Percentiles rank a stretch among this genome's conserved stretches.
Evolutionary conservation across 2,888 invertebrate species (phyloP).

Genomic region (Lasioglossum figueresi): DNA sequence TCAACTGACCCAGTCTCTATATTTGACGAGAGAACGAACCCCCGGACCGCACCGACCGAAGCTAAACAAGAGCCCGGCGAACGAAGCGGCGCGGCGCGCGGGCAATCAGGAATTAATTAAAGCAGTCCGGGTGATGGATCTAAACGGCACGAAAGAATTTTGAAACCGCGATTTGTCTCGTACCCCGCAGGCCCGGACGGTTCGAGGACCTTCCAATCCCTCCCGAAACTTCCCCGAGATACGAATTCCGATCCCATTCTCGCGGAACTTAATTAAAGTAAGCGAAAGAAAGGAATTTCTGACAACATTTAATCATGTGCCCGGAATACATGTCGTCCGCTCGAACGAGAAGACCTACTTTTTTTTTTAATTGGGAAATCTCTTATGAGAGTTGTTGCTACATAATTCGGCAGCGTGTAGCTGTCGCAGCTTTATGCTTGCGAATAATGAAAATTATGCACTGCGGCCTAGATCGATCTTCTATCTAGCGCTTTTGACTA

Average conservation of each 20-base stretch:
- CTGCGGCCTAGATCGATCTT: too few relatives aligned
- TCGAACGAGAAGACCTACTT: neutral
- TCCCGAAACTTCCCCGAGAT: neutral
- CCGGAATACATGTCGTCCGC: neutral
- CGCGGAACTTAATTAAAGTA: slow-evolving; percentile 55
- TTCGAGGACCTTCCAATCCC: neutral
- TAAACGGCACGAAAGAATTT: slow-evolving; percentile 34
- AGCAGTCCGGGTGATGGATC: neutral
- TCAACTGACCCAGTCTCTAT: slow-evolving; percentile 8
- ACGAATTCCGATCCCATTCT: slow-evolving; percentile 38
- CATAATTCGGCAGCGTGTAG: too few relatives aligned
- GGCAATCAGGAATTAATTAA: slow-evolving; percentile 34
- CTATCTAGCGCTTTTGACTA: too few relatives aligned
- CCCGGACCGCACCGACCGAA: neutral
- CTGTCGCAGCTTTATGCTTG: too few relatives aligned
- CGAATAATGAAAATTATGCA: too few relatives aligned
- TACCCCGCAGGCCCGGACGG: neutral
- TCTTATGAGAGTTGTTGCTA: too few relatives aligned
- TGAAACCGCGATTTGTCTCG: slow-evolving; percentile 35
- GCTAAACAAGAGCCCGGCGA: slow-evolving; percentile 19
- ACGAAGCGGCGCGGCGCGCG: neutral
- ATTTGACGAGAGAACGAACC: neutral
- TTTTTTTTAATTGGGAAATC: neutral
- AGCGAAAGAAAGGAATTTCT: slow-evolving; percentile 50
- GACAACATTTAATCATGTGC: slow-evolving; percentile 39